Evolutionary conservation across 64 coral and sea anemone species (phyloP), one percentile per base, ranked within the genome.

Genomic region (Stichodactyla mertensii): DNA sequence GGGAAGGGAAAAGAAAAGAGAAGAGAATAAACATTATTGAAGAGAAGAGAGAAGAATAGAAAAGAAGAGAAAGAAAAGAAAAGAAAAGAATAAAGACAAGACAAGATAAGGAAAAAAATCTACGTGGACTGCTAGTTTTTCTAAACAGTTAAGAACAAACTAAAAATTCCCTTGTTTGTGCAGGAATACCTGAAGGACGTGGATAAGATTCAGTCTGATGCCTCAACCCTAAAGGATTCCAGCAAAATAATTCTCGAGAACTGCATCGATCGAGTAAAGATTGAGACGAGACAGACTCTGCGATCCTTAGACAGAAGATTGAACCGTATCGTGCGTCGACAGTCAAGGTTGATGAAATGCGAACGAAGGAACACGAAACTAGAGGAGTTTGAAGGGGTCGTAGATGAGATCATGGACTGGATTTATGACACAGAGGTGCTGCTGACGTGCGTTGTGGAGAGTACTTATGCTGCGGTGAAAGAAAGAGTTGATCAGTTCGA

Each of bases 391-490:
- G 94, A 97, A 80, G 91, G 87, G 26, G 90, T 89, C 16, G 94
- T 97, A 16, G 94, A 97, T 85, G 88, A 87, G 0, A 92, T 97
- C 18, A 97, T 97, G 94, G 91, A 97, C 20, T 97, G 94, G 94
- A 97, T 97, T 81, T 93, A 97, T 20, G 85, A 97, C 53, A 92
- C 91, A 6, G 94, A 97, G 59, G 85, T 93, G 52, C 88, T 97
- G 4, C 55, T 92, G 67, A 88, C 80, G 2, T 84, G 71, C 14
- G 57, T 87, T 51, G 91, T 93, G 13, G 94, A 97, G 16, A 89
- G 91, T 18, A 97, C 91, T 16, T 84, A 90, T 79, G 88, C 85
- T 55, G 88, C 94, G 14, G 91, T 97, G 7, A 92, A 71, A 52
- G 90, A 92, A 86, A 71, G 90, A 57, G 84, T 77, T 2, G 77